Conservation (phyloP, 1,140 invertebrate genomes). For the Bombus turneri region DNA sequence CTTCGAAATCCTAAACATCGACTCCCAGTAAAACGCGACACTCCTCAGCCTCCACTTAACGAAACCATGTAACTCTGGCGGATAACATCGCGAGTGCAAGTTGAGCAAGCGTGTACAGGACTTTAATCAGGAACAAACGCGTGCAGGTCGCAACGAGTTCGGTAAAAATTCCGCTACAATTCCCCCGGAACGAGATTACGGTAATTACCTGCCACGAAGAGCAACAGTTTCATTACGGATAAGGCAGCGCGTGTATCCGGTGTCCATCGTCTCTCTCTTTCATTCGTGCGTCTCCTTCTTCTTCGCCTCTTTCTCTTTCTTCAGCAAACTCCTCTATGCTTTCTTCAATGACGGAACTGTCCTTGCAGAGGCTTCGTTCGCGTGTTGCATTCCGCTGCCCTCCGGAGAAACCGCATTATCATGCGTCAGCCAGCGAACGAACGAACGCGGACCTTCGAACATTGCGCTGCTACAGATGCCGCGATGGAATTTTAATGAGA, state of each 20-base stretch:
- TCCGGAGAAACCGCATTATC: constrained; percentile 44
- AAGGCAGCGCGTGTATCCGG: constrained; percentile 28
- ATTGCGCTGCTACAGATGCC: constrained; percentile 32
- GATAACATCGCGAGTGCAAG: background rate
- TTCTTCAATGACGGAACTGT: constrained; percentile 23
- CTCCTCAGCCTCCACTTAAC: background rate
- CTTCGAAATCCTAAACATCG: no score
- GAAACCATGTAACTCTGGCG: background rate
- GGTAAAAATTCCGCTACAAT: constrained; percentile 29
- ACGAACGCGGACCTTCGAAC: constrained; percentile 8
- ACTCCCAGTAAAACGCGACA: background rate
- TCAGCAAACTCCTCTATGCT: background rate
- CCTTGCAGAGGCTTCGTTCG: constrained; percentile 4
- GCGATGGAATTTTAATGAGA: constrained; percentile 55
- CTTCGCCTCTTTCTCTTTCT: background rate
- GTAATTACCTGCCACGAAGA: constrained; percentile 48
- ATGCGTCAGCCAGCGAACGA: constrained; percentile 24
- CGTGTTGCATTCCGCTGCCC: constrained; percentile 23
- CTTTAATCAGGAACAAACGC: background rate
- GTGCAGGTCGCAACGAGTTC: background rate
- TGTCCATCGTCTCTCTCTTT: background rate
- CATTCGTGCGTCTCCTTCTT: background rate
- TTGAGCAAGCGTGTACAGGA: background rate
- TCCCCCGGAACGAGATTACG: constrained; percentile 32
- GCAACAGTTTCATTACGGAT: constrained; percentile 52